Percentiles rank a stretch among this genome's conserved stretches.
phyloP scores from a whole-genome alignment of 1,140 invertebrate genomes.

The Hirudo medicinalis region DNA sequence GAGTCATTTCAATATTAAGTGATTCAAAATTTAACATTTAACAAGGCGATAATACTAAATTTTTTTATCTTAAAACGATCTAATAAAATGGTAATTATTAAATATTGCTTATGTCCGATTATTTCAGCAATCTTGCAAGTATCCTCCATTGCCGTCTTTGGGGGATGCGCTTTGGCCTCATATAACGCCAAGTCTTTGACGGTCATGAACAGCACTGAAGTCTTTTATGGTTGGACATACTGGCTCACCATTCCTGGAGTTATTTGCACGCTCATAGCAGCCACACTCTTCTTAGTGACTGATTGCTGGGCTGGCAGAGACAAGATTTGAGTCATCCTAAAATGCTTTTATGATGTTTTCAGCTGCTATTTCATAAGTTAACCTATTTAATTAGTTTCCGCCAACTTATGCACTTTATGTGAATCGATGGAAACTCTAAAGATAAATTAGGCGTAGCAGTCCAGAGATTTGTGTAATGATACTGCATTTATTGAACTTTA shows the following conservation, averaged over 20 bases:
- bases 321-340: slow-evolving; percentile 1
- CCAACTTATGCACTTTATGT: too few relatives aligned
- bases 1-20: not conserved
- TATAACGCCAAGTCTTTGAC: slow-evolving; percentile 7
- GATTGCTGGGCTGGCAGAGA: slow-evolving; percentile 7
- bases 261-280: slow-evolving; percentile 1
- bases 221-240: slow-evolving; percentile 11
- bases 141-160: slow-evolving; percentile 13
- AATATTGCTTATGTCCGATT: not conserved
- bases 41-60: too few relatives aligned
- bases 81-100: not conserved
- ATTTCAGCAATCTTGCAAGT: slow-evolving; percentile 6
- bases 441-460: too few relatives aligned
- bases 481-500: too few relatives aligned
- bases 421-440: too few relatives aligned
- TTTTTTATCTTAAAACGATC: not conserved
- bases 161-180: slow-evolving; percentile 5
- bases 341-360: too few relatives aligned
- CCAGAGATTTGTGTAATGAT: too few relatives aligned
- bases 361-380: too few relatives aligned
- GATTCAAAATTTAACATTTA: not conserved
- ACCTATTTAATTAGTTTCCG: too few relatives aligned
- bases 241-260: slow-evolving; percentile 18
- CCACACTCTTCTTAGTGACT: slow-evolving; percentile 5
- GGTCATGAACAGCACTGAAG: not conserved